Conservation (phyloP, 2,113 vertebrate genomes). For the Tragelaphus scriptus region DNA sequence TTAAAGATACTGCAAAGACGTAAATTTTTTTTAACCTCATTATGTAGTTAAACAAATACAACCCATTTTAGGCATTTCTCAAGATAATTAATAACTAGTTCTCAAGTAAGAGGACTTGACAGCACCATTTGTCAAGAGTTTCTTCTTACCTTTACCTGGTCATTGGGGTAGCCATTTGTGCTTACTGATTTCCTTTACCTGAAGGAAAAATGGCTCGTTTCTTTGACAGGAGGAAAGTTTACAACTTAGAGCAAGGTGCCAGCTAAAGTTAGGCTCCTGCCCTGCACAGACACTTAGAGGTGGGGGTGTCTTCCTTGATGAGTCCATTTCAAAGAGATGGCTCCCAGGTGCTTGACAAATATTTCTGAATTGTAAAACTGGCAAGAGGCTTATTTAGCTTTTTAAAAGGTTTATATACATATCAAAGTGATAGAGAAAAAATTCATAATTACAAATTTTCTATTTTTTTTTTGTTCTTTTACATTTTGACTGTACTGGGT, state of each 20-base stretch:
- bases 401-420: background rate
- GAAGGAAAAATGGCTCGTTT: background rate
- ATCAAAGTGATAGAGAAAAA: background rate
- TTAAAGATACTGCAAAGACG: background rate
- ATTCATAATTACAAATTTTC: background rate
- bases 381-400: background rate
- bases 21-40: background rate
- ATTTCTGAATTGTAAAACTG: background rate
- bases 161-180: background rate
- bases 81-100: background rate
- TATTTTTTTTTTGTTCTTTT: background rate
- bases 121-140: background rate
- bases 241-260: background rate
- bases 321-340: background rate
- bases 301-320: background rate
- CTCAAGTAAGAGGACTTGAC: background rate
- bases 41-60: background rate
- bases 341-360: background rate
- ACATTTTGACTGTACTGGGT: background rate
- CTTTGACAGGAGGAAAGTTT: background rate
- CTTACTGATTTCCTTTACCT: background rate
- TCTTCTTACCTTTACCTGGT: background rate
- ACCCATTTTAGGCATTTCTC: background rate
- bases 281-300: background rate
- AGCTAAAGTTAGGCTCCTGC: background rate